These are phyloP conservation scores for Macrobrachium rosenbergii DNA, from an alignment of 1,140 invertebrate species.

Conservation along the genomic window DNA sequence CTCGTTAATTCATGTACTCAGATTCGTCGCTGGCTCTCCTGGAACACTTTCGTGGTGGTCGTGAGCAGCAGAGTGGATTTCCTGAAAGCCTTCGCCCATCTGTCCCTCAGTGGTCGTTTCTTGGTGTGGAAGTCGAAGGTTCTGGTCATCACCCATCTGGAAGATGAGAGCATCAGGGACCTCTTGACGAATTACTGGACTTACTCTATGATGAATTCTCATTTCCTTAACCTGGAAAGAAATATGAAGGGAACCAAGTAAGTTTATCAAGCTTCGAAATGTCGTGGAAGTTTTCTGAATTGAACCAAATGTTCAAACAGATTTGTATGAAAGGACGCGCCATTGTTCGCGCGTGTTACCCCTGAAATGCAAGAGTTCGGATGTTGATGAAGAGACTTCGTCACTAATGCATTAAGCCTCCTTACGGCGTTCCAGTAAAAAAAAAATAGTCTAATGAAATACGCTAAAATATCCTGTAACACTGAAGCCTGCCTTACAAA, in stretches of 20 bases:
- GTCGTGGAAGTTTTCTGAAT: no score
- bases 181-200: constrained; percentile 6
- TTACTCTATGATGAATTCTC: constrained; percentile 38
- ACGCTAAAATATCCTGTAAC: no score
- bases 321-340: not conserved
- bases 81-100: not conserved
- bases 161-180: not conserved
- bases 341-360: not conserved
- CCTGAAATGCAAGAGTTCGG: not conserved
- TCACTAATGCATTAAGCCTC: no score
- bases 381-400: not conserved
- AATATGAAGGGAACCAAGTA: not conserved
- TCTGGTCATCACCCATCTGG: constrained; percentile 21
- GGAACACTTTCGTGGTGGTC: not conserved
- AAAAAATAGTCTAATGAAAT: no score
- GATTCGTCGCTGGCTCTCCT: no score
- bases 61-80: not conserved
- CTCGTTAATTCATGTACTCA: no score
- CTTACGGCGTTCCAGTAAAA: no score
- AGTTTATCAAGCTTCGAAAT: not conserved
- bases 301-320: no score
- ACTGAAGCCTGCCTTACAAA: no score
- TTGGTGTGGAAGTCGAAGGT: constrained; percentile 40
- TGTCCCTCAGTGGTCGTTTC: constrained; percentile 1
- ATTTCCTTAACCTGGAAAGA: constrained; percentile 3